Conservation (phyloP, 2,113 vertebrate species). For the Chroicocephalus ridibundus region DNA sequence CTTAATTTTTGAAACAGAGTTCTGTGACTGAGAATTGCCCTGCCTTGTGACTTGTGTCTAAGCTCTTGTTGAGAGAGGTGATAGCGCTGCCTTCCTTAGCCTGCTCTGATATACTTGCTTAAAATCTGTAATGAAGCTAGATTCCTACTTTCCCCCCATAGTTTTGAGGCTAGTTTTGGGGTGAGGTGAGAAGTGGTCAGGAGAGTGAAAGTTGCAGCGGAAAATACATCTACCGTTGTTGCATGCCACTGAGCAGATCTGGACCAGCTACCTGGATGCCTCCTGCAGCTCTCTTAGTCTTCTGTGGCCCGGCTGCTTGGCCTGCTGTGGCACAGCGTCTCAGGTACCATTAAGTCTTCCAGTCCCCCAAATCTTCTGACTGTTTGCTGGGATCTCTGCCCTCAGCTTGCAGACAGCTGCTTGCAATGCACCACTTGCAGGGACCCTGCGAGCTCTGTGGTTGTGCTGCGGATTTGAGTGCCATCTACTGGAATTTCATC, state of each 20-base stretch:
- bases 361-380: fast-evolving
- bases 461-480: not conserved
- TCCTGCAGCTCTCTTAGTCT: not conserved
- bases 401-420: not conserved
- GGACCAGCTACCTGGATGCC: not conserved
- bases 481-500: not conserved
- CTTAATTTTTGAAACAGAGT: not conserved
- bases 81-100: not conserved
- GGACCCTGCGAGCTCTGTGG: fast-evolving
- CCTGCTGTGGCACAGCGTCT: not conserved
- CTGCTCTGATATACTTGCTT: not conserved
- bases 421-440: not conserved
- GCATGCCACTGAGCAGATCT: not conserved
- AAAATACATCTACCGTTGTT: not conserved
- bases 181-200: not conserved
- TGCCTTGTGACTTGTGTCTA: not conserved
- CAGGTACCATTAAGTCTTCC: fast-evolving
- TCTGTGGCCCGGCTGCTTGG: fast-evolving
- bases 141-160: not conserved
- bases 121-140: not conserved
- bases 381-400: not conserved
- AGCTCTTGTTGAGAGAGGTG: not conserved
- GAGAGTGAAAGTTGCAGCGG: not conserved
- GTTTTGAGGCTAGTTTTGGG: not conserved
- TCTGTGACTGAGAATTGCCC: not conserved